Conservation (phyloP, 1,140 invertebrate species). For the Acromyrmex charruanus region DNA sequence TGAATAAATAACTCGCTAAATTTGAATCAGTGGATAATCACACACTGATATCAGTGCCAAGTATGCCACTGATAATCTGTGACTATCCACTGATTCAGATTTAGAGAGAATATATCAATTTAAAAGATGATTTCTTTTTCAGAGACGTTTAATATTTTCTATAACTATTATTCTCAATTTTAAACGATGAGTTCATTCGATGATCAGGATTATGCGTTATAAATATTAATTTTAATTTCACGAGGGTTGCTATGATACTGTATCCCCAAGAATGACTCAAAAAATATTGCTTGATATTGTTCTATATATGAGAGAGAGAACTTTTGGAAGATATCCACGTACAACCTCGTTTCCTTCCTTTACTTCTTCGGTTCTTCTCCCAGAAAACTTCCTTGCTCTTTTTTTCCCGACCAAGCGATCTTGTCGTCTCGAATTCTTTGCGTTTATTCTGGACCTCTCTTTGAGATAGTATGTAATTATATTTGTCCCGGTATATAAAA, state of each 20-base stretch:
- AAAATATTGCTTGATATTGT: slow-evolving; percentile 33
- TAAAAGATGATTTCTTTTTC: neutral
- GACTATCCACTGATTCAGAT: no score
- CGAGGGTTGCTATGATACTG: neutral
- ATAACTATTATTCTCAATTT: neutral
- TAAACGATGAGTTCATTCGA: neutral
- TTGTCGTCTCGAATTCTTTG: slow-evolving; percentile 10
- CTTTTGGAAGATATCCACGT: slow-evolving; percentile 41
- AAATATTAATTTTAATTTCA: slow-evolving; percentile 26
- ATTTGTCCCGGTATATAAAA: slow-evolving; percentile 7
- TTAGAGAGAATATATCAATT: neutral
- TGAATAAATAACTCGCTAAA: neutral
- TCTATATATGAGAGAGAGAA: slow-evolving; percentile 41
- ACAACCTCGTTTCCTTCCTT: slow-evolving; percentile 39
- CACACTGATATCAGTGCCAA: no score
- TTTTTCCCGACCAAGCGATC: slow-evolving; percentile 14
- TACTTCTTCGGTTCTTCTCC: slow-evolving; percentile 2
- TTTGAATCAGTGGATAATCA: no score
- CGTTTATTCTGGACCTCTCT: slow-evolving; percentile 38
- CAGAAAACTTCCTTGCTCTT: slow-evolving; percentile 45
- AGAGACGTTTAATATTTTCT: neutral
- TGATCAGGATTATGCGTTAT: neutral
- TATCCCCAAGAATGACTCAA: neutral
- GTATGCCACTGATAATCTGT: no score
- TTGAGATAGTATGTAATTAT: slow-evolving; percentile 45